These are phyloP conservation scores for Xerus rutilus DNA, from an alignment of 2,797 vertebrate genomes.

Conservation along the genomic window DNA sequence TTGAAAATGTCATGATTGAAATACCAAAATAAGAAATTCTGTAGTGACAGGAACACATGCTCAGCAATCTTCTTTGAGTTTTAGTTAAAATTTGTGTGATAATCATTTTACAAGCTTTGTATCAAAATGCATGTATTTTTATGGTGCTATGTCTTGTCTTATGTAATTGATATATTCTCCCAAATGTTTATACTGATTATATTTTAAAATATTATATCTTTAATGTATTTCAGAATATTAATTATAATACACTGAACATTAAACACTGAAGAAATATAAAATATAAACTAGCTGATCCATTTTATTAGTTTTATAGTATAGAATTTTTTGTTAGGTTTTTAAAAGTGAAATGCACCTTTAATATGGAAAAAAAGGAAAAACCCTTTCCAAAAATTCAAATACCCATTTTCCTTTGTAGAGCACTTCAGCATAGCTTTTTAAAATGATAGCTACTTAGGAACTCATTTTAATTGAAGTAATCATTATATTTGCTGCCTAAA, in stretches of 20 bases:
- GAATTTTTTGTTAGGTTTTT: constrained; percentile 1
- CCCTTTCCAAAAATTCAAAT: not conserved
- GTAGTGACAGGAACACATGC: not conserved
- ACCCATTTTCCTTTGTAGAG: constrained; percentile 9
- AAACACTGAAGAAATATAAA: not conserved
- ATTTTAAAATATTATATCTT: not conserved
- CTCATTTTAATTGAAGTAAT: constrained; percentile 69
- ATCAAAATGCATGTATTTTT: not conserved
- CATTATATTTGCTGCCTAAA: constrained; percentile 55
- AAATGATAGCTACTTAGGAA: constrained; percentile 49
- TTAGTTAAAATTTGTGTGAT: not conserved
- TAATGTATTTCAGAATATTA: not conserved
- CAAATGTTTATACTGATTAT: not conserved
- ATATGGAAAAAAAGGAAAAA: not conserved
- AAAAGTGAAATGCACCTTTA: not conserved
- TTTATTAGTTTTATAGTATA: not conserved
- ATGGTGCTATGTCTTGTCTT: not conserved
- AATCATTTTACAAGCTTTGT: not conserved
- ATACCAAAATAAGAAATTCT: constrained; percentile 2
- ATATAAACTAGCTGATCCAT: not conserved
- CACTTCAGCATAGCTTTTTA: not conserved
- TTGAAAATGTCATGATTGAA: constrained; percentile 8
- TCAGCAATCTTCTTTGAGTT: constrained; percentile 32
- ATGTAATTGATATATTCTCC: not conserved
- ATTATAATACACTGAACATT: not conserved